These are phyloP conservation scores for Siniperca obscura DNA, from an alignment of 2,797 vertebrate genomes.

Conservation along the genomic window DNA sequence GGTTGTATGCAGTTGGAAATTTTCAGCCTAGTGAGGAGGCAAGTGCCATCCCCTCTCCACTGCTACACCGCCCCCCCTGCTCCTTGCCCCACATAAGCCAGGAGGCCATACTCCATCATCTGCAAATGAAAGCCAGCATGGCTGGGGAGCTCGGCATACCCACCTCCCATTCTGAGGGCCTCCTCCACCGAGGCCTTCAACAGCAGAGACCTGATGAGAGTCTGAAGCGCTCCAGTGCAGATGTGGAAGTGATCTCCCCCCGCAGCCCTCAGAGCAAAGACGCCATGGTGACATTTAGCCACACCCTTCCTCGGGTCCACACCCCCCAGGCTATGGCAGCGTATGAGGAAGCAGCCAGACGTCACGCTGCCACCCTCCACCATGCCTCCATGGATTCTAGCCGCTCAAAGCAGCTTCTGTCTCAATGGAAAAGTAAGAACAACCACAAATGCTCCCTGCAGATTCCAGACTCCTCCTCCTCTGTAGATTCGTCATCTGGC, in stretches of 20 bases:
- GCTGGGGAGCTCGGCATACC: slow-evolving; percentile 83
- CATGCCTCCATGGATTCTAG: slow-evolving; percentile 96
- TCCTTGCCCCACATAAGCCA: slow-evolving; percentile 92
- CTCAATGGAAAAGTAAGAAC: slow-evolving; percentile 98
- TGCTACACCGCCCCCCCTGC: slow-evolving; percentile 84
- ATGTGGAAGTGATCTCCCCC: slow-evolving; percentile 91
- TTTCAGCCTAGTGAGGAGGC: slow-evolving; percentile 93
- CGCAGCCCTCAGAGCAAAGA: slow-evolving; percentile 91
- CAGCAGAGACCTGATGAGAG: slow-evolving; percentile 81
- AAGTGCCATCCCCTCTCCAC: slow-evolving; percentile 72
- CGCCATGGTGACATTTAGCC: slow-evolving; percentile 94
- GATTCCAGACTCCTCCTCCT: slow-evolving; percentile 86
- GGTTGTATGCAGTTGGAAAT: slow-evolving; percentile 95
- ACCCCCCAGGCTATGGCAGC: slow-evolving; percentile 86
- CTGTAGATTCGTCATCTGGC: slow-evolving; percentile 70
- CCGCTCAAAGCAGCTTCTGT: slow-evolving; percentile 95
- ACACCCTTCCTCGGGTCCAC: slow-evolving; percentile 95
- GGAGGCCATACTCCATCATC: slow-evolving; percentile 88
- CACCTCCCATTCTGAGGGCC: slow-evolving; percentile 87
- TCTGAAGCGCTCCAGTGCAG: slow-evolving; percentile 89
- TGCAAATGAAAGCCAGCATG: slow-evolving; percentile 90
- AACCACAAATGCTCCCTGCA: slow-evolving; percentile 92
- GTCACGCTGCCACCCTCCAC: slow-evolving; percentile 93
- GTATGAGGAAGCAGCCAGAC: slow-evolving; percentile 90
- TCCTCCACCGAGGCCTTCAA: slow-evolving; percentile 88